Evolutionary conservation across 2,888 invertebrate genomes (phyloP).

Genomic region (Emmelina monodactyla): DNA sequence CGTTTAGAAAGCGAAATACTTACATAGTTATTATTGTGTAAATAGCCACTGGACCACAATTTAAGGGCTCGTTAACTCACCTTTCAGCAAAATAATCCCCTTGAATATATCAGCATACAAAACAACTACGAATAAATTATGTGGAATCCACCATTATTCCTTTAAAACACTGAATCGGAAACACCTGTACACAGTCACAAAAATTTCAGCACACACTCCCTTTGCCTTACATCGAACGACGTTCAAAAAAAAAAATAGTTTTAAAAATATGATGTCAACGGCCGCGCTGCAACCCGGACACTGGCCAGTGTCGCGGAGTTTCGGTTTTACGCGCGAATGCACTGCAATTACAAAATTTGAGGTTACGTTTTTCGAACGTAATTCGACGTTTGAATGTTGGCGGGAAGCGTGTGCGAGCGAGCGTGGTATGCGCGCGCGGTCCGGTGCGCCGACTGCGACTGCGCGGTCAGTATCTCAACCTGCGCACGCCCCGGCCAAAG

Average conservation of each 20-base stretch:
- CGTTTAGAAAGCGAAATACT: slow-evolving; percentile 57
- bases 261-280: slow-evolving; percentile 47
- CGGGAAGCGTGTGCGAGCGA: slow-evolving; percentile 55
- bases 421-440: slow-evolving; percentile 49
- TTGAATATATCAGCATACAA: slow-evolving; percentile 34
- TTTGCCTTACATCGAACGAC: slow-evolving; percentile 36
- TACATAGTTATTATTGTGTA: too few species aligned
- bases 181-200: slow-evolving; percentile 35
- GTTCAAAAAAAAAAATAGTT: slow-evolving; percentile 28
- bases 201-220: slow-evolving; percentile 38
- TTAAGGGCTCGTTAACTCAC: too few species aligned
- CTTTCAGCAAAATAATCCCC: slow-evolving; percentile 32
- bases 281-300: slow-evolving; percentile 49
- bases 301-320: slow-evolving; percentile 41
- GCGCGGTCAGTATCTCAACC: slow-evolving; percentile 27
- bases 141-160: slow-evolving; percentile 59
- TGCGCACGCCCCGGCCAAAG: slow-evolving; percentile 49
- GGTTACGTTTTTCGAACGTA: slow-evolving; percentile 32
- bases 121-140: slow-evolving; percentile 42
- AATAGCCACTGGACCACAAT: too few species aligned
- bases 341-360: slow-evolving; percentile 39
- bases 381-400: slow-evolving; percentile 46
- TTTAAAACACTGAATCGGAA: slow-evolving; percentile 34
- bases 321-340: slow-evolving; percentile 47
- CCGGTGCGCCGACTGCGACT: slow-evolving; percentile 54